Conservation (phyloP, 37 sponge, comb jelly and placozoan species). For the Beroe forskalii region DNA sequence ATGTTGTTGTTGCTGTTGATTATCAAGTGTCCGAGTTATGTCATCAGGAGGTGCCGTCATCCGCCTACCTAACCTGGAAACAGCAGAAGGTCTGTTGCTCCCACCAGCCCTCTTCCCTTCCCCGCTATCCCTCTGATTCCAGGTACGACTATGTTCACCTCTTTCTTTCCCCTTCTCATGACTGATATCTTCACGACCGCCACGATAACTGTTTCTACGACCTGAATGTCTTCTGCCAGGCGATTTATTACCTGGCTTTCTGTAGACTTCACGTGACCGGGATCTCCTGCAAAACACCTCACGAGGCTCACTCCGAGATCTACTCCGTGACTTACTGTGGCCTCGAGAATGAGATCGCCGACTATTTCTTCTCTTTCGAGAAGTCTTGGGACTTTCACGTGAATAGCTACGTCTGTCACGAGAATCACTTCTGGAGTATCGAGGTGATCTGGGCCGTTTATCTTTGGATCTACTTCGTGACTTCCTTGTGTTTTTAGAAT, state of each 20-base stretch:
- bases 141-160: no score
- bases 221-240: no score
- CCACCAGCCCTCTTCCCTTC: no score
- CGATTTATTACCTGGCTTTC: not conserved
- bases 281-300: not conserved
- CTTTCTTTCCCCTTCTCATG: no score
- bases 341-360: slow-evolving; percentile 6
- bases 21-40: not conserved
- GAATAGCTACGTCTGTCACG: not conserved
- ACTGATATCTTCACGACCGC: no score
- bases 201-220: no score
- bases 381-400: no score
- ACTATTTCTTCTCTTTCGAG: no score
- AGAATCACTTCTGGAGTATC: not conserved
- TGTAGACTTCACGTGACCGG: not conserved
- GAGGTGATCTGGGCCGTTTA: not conserved
- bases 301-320: not conserved
- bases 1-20: not conserved
- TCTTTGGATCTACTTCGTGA: not conserved
- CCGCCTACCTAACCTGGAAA: slow-evolving; percentile 1
- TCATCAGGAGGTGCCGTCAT: not conserved
- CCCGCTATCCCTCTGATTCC: no score
- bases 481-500: not conserved
- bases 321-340: not conserved
- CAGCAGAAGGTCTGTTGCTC: slow-evolving; percentile 5